Conservation (phyloP, 1,140 invertebrate genomes). For the Drosophila subobscura region DNA sequence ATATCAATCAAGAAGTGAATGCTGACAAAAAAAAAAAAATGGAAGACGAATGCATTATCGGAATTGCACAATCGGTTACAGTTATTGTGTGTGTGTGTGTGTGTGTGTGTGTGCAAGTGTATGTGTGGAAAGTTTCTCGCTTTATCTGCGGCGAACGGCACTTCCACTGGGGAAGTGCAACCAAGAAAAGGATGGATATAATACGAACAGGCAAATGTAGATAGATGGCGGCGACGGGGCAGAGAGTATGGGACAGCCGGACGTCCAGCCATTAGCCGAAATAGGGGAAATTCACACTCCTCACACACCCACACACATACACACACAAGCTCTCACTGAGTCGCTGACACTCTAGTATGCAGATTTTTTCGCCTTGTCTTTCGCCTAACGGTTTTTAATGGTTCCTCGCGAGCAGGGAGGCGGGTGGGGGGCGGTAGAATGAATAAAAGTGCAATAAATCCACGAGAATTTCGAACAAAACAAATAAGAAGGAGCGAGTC, state of each 20-base stretch:
- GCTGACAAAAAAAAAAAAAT: conserved; percentile 33
- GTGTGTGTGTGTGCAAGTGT: conserved; percentile 4
- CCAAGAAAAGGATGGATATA: conserved; percentile 13
- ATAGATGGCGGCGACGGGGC: background rate
- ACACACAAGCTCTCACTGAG: too few species aligned
- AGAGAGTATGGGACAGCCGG: conserved; percentile 5
- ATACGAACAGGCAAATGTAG: background rate
- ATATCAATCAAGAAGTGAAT: conserved; percentile 26
- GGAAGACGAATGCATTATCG: conserved; percentile 66
- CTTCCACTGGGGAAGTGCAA: conserved; percentile 34
- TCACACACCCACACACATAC: too few species aligned
- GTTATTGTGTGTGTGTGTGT: conserved; percentile 49
- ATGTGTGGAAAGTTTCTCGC: conserved; percentile 50
- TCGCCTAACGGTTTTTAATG: conserved; percentile 45
- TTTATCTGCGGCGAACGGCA: conserved; percentile 52
- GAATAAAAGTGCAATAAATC: conserved; percentile 79
- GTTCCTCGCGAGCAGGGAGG: background rate
- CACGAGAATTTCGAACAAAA: conserved; percentile 47
- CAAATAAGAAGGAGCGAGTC: background rate
- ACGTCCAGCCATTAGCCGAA: conserved; percentile 49
- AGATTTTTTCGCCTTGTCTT: conserved; percentile 49
- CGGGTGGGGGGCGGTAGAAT: conserved; percentile 9
- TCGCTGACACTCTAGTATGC: conserved; percentile 38
- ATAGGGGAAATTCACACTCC: conserved; percentile 29
- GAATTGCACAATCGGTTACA: conserved; percentile 75